phyloP scores from a whole-genome alignment of 2,113 vertebrate species.

The Sebastes fasciatus region DNA sequence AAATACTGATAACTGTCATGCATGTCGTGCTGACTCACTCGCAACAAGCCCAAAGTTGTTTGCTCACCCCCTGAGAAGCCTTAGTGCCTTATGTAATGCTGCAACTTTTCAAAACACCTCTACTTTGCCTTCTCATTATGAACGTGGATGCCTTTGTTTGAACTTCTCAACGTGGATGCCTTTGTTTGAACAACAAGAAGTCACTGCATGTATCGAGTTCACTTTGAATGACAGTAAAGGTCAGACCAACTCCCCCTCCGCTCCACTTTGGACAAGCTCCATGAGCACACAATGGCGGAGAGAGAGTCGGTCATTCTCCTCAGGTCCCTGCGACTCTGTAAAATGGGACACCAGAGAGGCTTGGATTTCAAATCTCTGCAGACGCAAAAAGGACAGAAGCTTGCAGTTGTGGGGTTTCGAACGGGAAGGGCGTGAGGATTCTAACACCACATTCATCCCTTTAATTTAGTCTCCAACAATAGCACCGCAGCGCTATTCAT shows the following conservation, averaged over 20 bases:
- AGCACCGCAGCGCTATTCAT: slow-evolving; percentile 42
- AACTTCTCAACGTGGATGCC: slow-evolving; percentile 4
- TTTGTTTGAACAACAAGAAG: slow-evolving; percentile 32
- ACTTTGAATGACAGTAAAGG: slow-evolving; percentile 50
- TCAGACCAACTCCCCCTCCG: slow-evolving; percentile 36
- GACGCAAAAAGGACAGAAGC: slow-evolving; percentile 52
- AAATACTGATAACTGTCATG: neutral
- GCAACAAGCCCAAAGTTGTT: neutral
- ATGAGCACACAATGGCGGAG: slow-evolving; percentile 57
- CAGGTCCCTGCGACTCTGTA: slow-evolving; percentile 43
- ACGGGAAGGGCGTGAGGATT: slow-evolving; percentile 48
- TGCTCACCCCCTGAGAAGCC: neutral
- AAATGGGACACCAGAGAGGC: slow-evolving; percentile 65
- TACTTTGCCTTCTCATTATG: neutral
- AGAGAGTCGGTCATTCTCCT: slow-evolving; percentile 13
- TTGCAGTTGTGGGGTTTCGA: slow-evolving; percentile 26
- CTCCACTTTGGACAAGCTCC: slow-evolving; percentile 56
- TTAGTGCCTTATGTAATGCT: neutral
- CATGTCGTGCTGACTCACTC: neutral
- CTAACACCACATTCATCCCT: slow-evolving; percentile 47
- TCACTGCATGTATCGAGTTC: slow-evolving; percentile 42
- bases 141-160: slow-evolving; percentile 23
- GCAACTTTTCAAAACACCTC: neutral
- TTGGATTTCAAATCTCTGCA: slow-evolving; percentile 71
- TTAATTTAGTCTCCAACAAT: slow-evolving; percentile 66